phyloP scores from a whole-genome alignment of 2,888 invertebrate species.

The Zelleria hepariella region DNA sequence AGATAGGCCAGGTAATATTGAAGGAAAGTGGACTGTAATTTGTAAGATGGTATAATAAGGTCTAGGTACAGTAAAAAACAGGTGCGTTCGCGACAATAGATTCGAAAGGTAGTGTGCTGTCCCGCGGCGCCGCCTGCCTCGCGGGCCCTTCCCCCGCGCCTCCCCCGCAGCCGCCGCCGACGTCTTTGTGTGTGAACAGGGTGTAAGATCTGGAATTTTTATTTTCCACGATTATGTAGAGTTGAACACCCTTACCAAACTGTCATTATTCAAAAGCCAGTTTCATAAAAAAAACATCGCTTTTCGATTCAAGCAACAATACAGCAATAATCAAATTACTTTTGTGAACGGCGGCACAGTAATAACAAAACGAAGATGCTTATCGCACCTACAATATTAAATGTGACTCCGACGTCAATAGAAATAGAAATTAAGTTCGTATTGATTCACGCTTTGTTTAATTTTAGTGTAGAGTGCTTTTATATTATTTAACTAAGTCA shows the following conservation, averaged over 20 bases:
- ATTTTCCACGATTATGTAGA: background rate
- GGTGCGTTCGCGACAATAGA: no score
- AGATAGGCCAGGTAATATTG: no score
- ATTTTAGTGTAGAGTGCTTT: background rate
- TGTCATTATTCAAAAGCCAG: no score
- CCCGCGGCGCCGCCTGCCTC: no score
- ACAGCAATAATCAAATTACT: constrained; percentile 4
- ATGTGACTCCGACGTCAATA: background rate
- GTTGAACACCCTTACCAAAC: background rate
- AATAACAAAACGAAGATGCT: background rate
- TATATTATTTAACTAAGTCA: background rate
- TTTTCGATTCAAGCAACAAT: background rate
- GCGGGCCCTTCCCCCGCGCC: no score
- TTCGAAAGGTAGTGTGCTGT: no score
- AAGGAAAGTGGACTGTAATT: no score
- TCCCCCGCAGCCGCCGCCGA: no score
- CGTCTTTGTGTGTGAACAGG: no score
- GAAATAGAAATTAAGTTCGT: background rate
- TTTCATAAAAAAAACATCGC: background rate
- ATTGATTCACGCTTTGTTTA: background rate
- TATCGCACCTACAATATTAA: background rate
- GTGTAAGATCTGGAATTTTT: background rate
- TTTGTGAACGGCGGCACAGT: background rate
- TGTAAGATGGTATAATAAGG: no score
- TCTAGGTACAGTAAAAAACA: no score